A percentile compares a stretch with the other conserved stretches of the same genome.
phyloP scores from a whole-genome alignment of 2,888 invertebrate species.

The Platerodrilus igneus region DNA sequence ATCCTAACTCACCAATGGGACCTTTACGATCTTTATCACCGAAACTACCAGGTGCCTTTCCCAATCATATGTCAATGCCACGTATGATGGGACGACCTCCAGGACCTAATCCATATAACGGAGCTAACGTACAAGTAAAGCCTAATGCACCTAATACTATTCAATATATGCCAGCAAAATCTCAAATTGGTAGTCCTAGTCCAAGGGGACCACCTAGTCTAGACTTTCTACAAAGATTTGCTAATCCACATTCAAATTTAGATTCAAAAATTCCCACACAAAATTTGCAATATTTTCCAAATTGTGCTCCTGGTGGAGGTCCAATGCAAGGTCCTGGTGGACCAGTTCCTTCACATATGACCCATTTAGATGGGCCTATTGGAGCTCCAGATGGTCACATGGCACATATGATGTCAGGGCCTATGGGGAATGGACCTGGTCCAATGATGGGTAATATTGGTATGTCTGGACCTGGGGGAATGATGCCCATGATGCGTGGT shows the following conservation, averaged over 20 bases:
- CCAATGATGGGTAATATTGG: conserved; percentile 49
- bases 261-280: conserved; percentile 65
- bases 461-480: conserved; percentile 43
- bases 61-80: conserved; percentile 49
- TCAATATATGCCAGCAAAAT: conserved; percentile 93
- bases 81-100: conserved; percentile 63
- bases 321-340: conserved; percentile 47
- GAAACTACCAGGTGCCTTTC: conserved; percentile 59
- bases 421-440: conserved; percentile 48
- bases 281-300: conserved; percentile 71
- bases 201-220: conserved; percentile 81
- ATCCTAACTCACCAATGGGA: conserved; percentile 42
- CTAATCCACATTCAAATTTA: conserved; percentile 73
- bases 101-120: conserved; percentile 61
- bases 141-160: conserved; percentile 97
- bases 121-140: conserved; percentile 87
- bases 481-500: conserved; percentile 47
- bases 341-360: conserved; percentile 46
- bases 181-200: conserved; percentile 69
- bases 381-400: conserved; percentile 40
- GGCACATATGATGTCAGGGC: conserved; percentile 50
- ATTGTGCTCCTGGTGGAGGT: conserved; percentile 53
- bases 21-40: conserved; percentile 57
- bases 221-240: conserved; percentile 84
- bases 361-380: conserved; percentile 47